Conservation (phyloP, 1,140 invertebrate genomes). For the Dreissena rostriformis region DNA sequence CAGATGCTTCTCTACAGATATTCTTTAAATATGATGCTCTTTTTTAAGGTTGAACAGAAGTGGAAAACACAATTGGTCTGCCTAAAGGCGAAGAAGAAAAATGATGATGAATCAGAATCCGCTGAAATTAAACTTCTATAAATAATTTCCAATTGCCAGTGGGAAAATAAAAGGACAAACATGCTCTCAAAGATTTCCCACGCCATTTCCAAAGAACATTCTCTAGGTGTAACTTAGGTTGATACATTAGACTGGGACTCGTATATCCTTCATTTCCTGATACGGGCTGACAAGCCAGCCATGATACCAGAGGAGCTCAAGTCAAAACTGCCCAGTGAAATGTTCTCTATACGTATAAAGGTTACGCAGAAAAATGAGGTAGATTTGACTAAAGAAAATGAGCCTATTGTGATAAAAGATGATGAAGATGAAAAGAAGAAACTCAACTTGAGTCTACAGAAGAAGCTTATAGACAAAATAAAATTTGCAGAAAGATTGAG, state of each 20-base stretch:
- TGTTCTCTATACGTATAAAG: slow-evolving; percentile 72
- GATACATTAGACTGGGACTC: slow-evolving; percentile 56
- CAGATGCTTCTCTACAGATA: too few relatives aligned
- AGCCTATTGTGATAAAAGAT: not conserved
- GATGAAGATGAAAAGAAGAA: slow-evolving; percentile 42
- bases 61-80: slow-evolving; percentile 77
- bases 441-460: slow-evolving; percentile 29
- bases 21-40: too few relatives aligned
- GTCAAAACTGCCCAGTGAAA: slow-evolving; percentile 68
- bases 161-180: slow-evolving; percentile 69
- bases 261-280: slow-evolving; percentile 72
- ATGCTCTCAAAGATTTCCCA: slow-evolving; percentile 71
- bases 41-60: not conserved
- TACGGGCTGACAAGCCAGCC: slow-evolving; percentile 72
- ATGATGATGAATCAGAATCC: slow-evolving; percentile 48
- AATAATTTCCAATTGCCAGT: slow-evolving; percentile 76
- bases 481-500: slow-evolving; percentile 55
- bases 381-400: slow-evolving; percentile 34
- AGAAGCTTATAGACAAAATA: slow-evolving; percentile 53
- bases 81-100: slow-evolving; percentile 67
- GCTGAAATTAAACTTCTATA: slow-evolving; percentile 73
- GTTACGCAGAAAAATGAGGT: slow-evolving; percentile 49
- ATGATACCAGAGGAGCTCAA: slow-evolving; percentile 73
- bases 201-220: slow-evolving; percentile 33
- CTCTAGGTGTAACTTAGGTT: not conserved